These are phyloP conservation scores for Lycaon pictus DNA, from an alignment of 2,113 vertebrate species.

Conservation along the genomic window DNA sequence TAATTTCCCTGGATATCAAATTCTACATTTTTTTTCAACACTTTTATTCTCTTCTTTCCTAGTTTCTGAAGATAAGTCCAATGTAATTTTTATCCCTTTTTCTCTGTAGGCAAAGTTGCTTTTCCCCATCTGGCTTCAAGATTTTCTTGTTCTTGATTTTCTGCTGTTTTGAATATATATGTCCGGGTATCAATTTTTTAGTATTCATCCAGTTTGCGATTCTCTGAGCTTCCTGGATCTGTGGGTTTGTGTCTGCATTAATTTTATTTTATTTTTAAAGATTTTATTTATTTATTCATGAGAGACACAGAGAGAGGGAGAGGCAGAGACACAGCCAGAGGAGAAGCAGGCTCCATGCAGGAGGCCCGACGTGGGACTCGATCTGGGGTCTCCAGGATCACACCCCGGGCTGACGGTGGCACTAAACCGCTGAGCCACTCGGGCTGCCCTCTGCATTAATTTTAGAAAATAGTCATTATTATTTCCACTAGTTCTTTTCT, in stretches of 20 bases:
- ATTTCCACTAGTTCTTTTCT: background rate
- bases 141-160: background rate
- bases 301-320: no score
- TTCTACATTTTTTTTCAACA: background rate
- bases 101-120: background rate
- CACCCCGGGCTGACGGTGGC: no score
- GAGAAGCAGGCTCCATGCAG: no score
- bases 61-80: background rate
- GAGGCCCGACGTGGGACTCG: no score
- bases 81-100: background rate
- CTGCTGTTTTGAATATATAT: background rate
- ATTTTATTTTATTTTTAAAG: background rate
- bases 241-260: background rate
- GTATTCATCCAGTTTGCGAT: background rate
- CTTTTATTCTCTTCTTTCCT: background rate
- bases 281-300: no score
- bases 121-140: background rate
- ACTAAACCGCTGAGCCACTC: no score
- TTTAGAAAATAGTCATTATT: slow-evolving; percentile 3
- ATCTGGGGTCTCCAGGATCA: no score
- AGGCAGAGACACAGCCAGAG: no score
- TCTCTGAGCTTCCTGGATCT: background rate
- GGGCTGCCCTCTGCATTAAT: background rate
- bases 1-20: background rate
- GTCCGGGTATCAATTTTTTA: background rate